Evolutionary conservation across 2,797 vertebrate genomes (phyloP).

Genomic region (Polyboroides typus): DNA sequence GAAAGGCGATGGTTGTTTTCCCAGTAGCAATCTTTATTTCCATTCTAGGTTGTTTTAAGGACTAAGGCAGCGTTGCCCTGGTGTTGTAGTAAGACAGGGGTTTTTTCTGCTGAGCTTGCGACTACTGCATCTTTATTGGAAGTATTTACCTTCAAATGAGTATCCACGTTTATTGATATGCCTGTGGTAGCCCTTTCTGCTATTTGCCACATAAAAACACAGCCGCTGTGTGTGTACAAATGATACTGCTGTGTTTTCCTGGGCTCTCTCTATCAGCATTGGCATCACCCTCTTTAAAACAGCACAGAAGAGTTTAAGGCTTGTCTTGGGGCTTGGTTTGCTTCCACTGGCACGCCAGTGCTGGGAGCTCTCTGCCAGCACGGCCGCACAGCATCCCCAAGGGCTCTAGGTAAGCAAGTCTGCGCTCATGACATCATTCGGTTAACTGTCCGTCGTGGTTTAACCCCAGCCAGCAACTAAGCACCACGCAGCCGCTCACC

Average conservation of each 20-base stretch:
- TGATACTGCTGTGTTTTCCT: neutral
- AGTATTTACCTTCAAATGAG: neutral
- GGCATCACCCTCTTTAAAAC: neutral
- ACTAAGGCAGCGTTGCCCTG: neutral
- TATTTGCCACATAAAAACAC: neutral
- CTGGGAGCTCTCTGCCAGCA: neutral
- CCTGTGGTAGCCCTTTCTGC: neutral
- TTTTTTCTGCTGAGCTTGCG: neutral
- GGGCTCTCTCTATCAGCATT: neutral
- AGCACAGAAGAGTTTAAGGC: neutral
- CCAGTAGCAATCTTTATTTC: neutral
- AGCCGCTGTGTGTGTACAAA: accelerated
- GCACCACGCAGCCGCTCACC: too few relatives aligned
- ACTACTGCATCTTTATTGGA: neutral
- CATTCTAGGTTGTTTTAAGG: neutral
- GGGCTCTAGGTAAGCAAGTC: neutral
- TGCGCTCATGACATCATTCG: neutral
- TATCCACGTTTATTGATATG: neutral
- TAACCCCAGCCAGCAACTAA: too few relatives aligned
- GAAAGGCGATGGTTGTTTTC: neutral
- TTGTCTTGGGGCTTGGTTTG: neutral
- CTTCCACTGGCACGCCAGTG: neutral
- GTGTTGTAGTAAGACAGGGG: neutral
- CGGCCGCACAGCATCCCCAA: neutral
- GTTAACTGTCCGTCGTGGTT: neutral